These are phyloP conservation scores for Eristalis arbustorum DNA, from an alignment of 2,888 invertebrate species.

Conservation along the genomic window DNA sequence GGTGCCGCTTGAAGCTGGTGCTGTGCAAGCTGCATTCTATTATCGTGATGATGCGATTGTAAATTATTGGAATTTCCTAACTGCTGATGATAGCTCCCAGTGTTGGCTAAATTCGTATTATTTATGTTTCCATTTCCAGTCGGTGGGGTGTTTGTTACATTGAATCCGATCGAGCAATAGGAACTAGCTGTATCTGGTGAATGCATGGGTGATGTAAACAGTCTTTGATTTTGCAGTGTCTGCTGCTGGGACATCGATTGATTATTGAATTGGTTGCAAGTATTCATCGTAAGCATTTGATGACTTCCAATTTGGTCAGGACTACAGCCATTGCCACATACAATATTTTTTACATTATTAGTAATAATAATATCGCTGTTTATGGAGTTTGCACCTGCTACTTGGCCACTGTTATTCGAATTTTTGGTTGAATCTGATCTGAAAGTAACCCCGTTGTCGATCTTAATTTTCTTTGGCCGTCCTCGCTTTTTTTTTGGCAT, in stretches of 20 bases:
- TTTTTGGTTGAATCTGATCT: conserved; percentile 56
- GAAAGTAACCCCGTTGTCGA: neutral
- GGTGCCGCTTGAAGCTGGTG: conserved; percentile 54
- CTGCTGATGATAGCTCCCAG: conserved; percentile 69
- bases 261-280: conserved; percentile 37
- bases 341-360: neutral
- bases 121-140: conserved; percentile 46
- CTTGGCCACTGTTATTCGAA: conserved; percentile 74
- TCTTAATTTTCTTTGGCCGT: conserved; percentile 91
- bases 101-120: conserved; percentile 43
- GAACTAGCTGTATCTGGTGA: conserved; percentile 77
- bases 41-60: conserved; percentile 59
- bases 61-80: conserved; percentile 55
- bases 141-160: conserved; percentile 71
- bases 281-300: conserved; percentile 46
- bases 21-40: conserved; percentile 56
- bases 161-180: conserved; percentile 57
- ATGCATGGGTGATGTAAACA: conserved; percentile 75
- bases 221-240: conserved; percentile 72
- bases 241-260: conserved; percentile 74
- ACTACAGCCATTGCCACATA: conserved; percentile 40
- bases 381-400: conserved; percentile 10
- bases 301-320: conserved; percentile 41
- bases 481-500: conserved; percentile 93
- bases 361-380: conserved; percentile 27